Conservation (phyloP, 53 echinoderm and acorn worm species). For the Paelopatides confundens region DNA sequence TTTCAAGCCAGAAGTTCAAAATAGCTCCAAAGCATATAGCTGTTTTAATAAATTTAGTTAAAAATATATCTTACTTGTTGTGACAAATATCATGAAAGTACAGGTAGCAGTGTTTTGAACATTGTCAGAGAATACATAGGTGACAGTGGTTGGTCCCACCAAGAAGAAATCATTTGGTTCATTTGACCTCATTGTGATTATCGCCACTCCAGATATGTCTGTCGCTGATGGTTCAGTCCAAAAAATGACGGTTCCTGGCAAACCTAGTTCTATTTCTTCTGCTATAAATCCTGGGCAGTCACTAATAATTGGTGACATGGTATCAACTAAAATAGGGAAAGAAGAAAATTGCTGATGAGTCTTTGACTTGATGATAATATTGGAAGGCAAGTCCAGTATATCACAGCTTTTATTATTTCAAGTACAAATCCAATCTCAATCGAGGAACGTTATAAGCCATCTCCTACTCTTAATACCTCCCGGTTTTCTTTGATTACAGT, state of each 20-base stretch:
- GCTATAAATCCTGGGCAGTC: not conserved
- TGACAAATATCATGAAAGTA: conserved; percentile 8
- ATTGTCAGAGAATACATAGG: conserved; percentile 11
- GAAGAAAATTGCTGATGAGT: too few relatives aligned
- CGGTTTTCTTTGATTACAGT: too few relatives aligned
- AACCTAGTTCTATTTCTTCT: not conserved
- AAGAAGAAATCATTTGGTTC: not conserved
- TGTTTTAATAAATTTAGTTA: too few relatives aligned
- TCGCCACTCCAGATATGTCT: conserved; percentile 14
- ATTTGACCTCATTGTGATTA: not conserved
- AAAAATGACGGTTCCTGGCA: not conserved
- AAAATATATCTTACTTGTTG: not conserved
- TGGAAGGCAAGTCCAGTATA: too few relatives aligned
- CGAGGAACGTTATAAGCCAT: too few relatives aligned
- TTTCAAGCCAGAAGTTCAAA: too few relatives aligned
- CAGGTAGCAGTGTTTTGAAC: conserved; percentile 21
- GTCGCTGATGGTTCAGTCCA: conserved; percentile 31
- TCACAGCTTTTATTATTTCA: too few relatives aligned
- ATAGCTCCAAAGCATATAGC: too few relatives aligned
- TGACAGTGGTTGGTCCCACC: not conserved
- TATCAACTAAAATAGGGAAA: not conserved
- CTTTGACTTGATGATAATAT: too few relatives aligned
- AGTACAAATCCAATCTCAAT: too few relatives aligned
- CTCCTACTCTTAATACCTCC: too few relatives aligned
- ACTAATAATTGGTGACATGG: not conserved